Evolutionary conservation across 64 coral and sea anemone species (phyloP).

Genomic region (Cladopsammia gracilis): DNA sequence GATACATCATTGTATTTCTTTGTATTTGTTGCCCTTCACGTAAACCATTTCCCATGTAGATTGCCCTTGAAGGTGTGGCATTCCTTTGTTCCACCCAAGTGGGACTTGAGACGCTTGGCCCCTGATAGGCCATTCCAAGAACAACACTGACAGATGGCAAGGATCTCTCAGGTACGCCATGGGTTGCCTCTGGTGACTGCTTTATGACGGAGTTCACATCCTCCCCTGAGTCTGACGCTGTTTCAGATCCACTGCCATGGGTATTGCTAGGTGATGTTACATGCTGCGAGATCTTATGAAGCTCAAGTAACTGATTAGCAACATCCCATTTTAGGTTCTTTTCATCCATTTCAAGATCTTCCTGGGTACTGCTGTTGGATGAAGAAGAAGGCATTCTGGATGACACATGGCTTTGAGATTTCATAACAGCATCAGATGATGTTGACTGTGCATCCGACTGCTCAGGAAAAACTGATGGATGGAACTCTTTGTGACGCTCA

Average conservation of each 20-base stretch:
- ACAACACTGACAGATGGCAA: not conserved
- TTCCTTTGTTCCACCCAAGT: not conserved
- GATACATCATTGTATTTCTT: not conserved
- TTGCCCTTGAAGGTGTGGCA: not conserved
- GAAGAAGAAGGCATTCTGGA: not conserved
- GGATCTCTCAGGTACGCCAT: not conserved
- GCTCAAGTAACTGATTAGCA: slow-evolving; percentile 43
- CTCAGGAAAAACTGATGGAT: slow-evolving; percentile 53
- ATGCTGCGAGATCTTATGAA: slow-evolving; percentile 29
- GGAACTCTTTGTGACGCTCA: slow-evolving; percentile 80
- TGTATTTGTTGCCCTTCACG: not conserved
- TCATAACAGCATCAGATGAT: not conserved
- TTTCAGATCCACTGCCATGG: slow-evolving; percentile 20
- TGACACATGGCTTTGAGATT: not conserved
- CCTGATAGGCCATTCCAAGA: not conserved
- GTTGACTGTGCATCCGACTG: not conserved
- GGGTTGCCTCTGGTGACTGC: not conserved
- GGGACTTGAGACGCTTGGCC: not conserved
- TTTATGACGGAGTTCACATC: not conserved
- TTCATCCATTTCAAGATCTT: not conserved
- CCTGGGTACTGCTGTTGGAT: not conserved
- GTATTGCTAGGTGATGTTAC: not conserved
- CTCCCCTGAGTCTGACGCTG: slow-evolving; percentile 11
- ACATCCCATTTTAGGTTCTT: slow-evolving; percentile 41
- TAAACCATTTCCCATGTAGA: not conserved